Conservation (phyloP, 2,797 vertebrate species). For the Amblyopsis hoosieri region DNA sequence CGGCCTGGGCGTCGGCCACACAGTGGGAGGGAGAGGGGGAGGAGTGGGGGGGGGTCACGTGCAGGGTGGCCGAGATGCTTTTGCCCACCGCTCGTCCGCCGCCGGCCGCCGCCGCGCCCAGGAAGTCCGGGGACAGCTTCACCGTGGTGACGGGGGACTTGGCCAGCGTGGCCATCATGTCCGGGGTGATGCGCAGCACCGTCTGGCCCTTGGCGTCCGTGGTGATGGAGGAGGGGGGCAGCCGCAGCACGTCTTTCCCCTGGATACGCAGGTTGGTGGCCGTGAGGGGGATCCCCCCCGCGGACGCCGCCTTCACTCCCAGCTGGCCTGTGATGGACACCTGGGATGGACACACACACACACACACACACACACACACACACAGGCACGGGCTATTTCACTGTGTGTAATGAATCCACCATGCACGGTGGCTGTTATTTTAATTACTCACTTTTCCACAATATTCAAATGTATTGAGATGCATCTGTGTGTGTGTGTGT, state of each 20-base stretch:
- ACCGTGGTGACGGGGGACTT: conserved; percentile 94
- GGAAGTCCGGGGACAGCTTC: conserved; percentile 96
- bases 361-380: no score
- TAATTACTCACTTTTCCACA: no score
- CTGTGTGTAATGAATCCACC: no score
- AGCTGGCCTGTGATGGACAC: conserved; percentile 96
- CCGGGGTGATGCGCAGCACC: conserved; percentile 93
- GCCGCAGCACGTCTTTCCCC: conserved; percentile 93
- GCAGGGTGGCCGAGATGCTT: conserved; percentile 92
- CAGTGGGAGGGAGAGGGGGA: conserved; percentile 65
- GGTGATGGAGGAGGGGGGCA: conserved; percentile 95
- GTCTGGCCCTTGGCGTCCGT: conserved; percentile 97
- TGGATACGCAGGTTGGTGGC: conserved; percentile 95
- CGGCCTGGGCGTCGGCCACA: conserved; percentile 73
- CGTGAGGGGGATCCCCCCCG: conserved; percentile 86
- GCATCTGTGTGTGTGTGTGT: no score
- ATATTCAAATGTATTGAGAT: no score
- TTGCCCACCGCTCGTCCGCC: conserved; percentile 72
- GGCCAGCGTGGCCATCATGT: conserved; percentile 99
- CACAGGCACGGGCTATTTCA: neutral
- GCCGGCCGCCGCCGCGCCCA: conserved; percentile 74
- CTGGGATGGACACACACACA: conserved; percentile 54
- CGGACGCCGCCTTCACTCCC: conserved; percentile 85
- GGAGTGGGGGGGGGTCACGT: conserved; percentile 80
- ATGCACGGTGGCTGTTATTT: no score